Base-by-base conservation (phyloP, 2,888 invertebrate species). In the Patella caerulea region DNA sequence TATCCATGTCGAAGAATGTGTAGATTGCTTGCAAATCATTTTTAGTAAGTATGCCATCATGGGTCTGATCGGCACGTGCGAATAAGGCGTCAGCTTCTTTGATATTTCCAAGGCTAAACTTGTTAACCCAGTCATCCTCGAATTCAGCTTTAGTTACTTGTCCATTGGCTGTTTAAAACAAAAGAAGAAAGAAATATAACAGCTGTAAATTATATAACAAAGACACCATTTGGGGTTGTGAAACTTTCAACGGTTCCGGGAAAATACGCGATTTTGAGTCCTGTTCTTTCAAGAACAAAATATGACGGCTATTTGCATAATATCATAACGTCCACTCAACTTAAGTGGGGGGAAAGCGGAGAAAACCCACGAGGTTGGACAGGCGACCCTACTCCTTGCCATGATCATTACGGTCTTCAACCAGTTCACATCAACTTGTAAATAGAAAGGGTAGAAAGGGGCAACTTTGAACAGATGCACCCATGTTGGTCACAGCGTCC, bases 1-100 rank as follows among this genome's bases (percentile, higher is more conserved):
- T 80, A 73, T 87, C 78, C 70, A 75, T 77, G 59, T 87, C 86
- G 56, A 87, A 87, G 78, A 72, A 86, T 9, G 78, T 45, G 74
- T 84, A 87, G 72, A 86, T 84, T 7, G 74, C 79, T 0, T 85
- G 84, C 11, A 87, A 75, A 72, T 87, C 87, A 1, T 71, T 72
- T 2, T 72, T 2, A 11, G 83, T 81, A 14, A 87, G 80, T 3
- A 78, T 69, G 0, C 84, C 83, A 65, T 87, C 86, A 11, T 82
- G 83, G 53, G 84, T 85, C 9, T 79, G 79, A 72, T 87, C 87
- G 0, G 85, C 86, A 12, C 81, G 79, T 9, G 59, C 74, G 56
- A 86, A 87, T 72, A 87, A 76, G 0, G 82, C 81, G 34, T 81
- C 79, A 0, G 87, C 86, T 75, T 87, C 84, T 19, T 77, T 72